phyloP scores from a whole-genome alignment of 2,113 vertebrate genomes.

The Aptenodytes patagonicus region DNA sequence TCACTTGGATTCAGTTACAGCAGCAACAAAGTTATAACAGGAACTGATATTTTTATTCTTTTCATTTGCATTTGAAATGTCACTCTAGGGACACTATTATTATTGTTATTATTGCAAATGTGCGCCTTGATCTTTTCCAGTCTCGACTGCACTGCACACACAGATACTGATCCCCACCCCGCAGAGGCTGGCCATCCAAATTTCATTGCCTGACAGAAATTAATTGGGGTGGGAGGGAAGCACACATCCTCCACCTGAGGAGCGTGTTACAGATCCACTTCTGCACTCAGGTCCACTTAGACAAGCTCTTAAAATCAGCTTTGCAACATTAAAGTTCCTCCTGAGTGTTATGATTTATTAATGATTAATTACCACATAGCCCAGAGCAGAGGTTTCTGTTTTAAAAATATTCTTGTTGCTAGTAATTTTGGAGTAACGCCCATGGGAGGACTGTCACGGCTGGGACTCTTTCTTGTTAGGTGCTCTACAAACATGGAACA shows the following conservation, averaged over 20 bases:
- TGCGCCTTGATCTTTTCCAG: background rate
- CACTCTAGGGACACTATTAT: background rate
- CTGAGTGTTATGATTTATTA: background rate
- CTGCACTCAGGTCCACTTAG: background rate
- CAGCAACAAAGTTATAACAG: background rate
- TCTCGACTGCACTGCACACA: background rate
- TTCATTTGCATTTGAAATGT: conserved; percentile 37
- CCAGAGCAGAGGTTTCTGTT: background rate
- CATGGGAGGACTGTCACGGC: background rate
- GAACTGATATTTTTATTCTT: conserved; percentile 28
- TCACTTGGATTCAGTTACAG: background rate
- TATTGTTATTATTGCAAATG: background rate
- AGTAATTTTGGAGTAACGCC: background rate
- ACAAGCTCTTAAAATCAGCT: background rate
- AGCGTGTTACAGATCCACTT: background rate
- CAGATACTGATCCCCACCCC: background rate
- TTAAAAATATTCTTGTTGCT: background rate
- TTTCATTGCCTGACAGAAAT: background rate
- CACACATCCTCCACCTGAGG: background rate
- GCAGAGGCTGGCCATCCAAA: background rate
- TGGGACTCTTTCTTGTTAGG: background rate
- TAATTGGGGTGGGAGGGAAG: background rate
- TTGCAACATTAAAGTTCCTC: background rate
- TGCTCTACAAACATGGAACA: background rate
- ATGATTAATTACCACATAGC: background rate